A percentile compares a stretch with the other conserved stretches of the same genome.
Evolutionary conservation across 1,140 invertebrate genomes (phyloP).

Genomic region (Wiebesia pumilae): DNA sequence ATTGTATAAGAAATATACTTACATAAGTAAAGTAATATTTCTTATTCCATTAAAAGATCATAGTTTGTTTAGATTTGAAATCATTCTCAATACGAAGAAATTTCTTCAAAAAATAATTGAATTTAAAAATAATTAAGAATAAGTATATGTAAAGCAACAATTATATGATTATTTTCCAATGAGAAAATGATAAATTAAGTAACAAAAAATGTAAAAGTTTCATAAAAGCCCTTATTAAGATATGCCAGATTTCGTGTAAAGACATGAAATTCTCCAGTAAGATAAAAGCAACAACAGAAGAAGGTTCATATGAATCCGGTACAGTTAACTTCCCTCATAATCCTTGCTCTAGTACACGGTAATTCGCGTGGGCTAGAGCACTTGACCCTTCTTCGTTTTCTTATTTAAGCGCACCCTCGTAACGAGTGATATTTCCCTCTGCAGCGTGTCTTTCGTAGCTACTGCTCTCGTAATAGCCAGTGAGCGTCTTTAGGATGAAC

Average conservation of each 20-base stretch:
- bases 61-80: too few relatives aligned
- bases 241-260: neutral
- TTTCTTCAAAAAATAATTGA: too few relatives aligned
- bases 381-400: constrained; percentile 48
- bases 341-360: neutral
- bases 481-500: constrained; percentile 62
- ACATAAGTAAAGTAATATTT: too few relatives aligned
- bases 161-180: too few relatives aligned
- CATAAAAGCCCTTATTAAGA: too few relatives aligned
- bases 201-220: too few relatives aligned
- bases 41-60: too few relatives aligned
- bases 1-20: too few relatives aligned
- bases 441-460: neutral
- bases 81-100: too few relatives aligned
- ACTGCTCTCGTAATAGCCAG: constrained; percentile 26
- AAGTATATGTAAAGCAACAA: too few relatives aligned
- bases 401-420: constrained; percentile 45
- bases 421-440: constrained; percentile 46
- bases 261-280: neutral
- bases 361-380: neutral
- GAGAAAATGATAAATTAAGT: too few relatives aligned
- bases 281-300: neutral
- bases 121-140: too few relatives aligned
- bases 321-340: constrained; percentile 10
- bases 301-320: neutral